phyloP scores from a whole-genome alignment of 2,113 vertebrate species.

The Centropus bengalensis region DNA sequence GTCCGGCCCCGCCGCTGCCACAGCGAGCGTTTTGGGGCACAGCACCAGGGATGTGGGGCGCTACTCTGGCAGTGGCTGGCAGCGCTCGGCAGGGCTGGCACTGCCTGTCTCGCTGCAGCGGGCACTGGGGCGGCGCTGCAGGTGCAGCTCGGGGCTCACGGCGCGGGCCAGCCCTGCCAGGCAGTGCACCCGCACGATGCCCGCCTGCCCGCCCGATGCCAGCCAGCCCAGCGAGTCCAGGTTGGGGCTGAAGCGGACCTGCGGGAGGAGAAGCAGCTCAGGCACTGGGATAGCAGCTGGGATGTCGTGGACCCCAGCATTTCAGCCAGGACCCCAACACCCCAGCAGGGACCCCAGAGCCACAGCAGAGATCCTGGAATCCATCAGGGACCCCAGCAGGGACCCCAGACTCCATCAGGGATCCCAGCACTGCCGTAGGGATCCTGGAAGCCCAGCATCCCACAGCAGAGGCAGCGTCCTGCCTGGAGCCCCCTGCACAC shows the following conservation, averaged over 20 bases:
- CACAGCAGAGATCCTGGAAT: too few relatives aligned
- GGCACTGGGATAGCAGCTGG: too few relatives aligned
- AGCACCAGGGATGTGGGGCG: rapidly evolving
- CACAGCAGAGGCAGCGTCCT: neutral
- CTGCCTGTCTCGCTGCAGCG: slow-evolving; percentile 47
- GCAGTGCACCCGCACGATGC: slow-evolving; percentile 88
- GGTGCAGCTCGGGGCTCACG: slow-evolving; percentile 68
- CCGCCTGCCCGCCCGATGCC: slow-evolving; percentile 85
- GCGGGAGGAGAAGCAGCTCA: neutral
- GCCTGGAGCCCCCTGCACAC: neutral
- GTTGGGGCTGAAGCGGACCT: slow-evolving; percentile 95
- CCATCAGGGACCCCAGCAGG: too few relatives aligned
- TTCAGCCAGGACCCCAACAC: too few relatives aligned
- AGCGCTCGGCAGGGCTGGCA: neutral
- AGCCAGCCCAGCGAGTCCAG: slow-evolving; percentile 87
- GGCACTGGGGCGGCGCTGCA: slow-evolving; percentile 60
- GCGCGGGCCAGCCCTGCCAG: slow-evolving; percentile 74
- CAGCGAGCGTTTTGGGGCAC: too few relatives aligned
- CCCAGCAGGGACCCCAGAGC: too few relatives aligned
- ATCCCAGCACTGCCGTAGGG: too few relatives aligned
- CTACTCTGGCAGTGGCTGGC: neutral
- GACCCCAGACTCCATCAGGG: too few relatives aligned
- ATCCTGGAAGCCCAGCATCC: neutral
- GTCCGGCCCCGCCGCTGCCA: too few relatives aligned
- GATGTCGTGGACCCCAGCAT: too few relatives aligned